Conservation (phyloP, 2,888 invertebrate species). For the Dicroscelio sp. region DNA sequence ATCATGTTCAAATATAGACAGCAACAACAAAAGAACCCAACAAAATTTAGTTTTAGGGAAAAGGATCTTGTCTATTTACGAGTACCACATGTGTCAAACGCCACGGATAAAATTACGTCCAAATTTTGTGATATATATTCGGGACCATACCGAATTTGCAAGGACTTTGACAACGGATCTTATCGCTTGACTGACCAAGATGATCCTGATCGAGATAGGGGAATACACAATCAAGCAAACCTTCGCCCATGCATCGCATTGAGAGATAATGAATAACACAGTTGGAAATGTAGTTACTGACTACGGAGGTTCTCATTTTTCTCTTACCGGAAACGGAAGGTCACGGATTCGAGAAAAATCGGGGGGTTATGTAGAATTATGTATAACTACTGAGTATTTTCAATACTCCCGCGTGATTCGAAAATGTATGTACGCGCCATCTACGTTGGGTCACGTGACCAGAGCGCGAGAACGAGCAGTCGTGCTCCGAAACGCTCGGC, state of each 20-base stretch:
- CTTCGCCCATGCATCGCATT: conserved; percentile 20
- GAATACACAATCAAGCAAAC: conserved; percentile 34
- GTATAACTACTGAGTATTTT: too few relatives aligned
- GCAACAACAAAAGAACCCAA: background rate
- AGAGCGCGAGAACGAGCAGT: too few relatives aligned
- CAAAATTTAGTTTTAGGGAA: background rate
- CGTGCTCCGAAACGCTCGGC: too few relatives aligned
- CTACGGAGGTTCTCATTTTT: background rate
- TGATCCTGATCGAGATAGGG: too few relatives aligned
- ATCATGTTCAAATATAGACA: background rate
- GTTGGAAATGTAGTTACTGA: too few relatives aligned
- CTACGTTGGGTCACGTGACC: too few relatives aligned
- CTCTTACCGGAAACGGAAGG: too few relatives aligned
- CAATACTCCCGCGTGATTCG: too few relatives aligned
- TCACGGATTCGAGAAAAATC: background rate
- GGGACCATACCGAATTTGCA: conserved; percentile 46
- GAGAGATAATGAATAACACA: too few relatives aligned
- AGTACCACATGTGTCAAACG: conserved; percentile 35
- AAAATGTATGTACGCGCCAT: too few relatives aligned
- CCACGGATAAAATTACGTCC: background rate
- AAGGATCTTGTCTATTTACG: conserved; percentile 35
- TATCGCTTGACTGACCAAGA: background rate
- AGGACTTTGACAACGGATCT: background rate
- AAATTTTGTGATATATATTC: conserved; percentile 52
- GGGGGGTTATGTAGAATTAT: background rate